Conservation (phyloP, 1,140 invertebrate genomes). For the Orius insidiosus region DNA sequence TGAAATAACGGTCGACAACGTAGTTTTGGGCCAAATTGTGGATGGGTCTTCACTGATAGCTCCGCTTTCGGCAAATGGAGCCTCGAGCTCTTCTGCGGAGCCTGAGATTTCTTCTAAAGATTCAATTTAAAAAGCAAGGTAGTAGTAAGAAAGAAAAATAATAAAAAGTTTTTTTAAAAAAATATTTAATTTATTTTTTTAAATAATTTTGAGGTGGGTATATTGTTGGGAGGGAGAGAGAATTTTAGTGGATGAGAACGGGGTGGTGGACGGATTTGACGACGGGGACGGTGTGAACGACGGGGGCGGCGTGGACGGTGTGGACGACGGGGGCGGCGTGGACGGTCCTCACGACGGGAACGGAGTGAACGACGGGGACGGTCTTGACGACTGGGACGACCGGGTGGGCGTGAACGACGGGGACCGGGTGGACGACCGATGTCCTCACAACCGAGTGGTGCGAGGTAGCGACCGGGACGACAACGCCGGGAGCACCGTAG, state of each 20-base stretch:
- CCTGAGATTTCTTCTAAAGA: too few species aligned
- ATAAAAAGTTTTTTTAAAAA: too few species aligned
- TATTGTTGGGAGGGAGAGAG: not conserved
- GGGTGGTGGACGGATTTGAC: slow-evolving; percentile 24
- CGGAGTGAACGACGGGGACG: slow-evolving; percentile 18
- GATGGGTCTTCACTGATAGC: too few species aligned
- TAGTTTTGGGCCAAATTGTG: too few species aligned
- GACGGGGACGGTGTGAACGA: slow-evolving; percentile 22
- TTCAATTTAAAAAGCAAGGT: too few species aligned
- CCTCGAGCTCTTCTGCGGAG: too few species aligned
- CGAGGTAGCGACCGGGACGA: slow-evolving; percentile 18
- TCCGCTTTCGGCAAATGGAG: too few species aligned
- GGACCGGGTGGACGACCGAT: slow-evolving; percentile 18
- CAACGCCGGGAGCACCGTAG: slow-evolving; percentile 26
- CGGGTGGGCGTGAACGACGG: slow-evolving; percentile 26
- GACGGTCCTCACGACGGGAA: slow-evolving; percentile 7
- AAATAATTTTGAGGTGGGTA: not conserved
- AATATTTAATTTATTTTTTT: too few species aligned
- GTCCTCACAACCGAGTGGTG: slow-evolving; percentile 15
- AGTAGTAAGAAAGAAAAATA: too few species aligned
- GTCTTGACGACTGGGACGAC: slow-evolving; percentile 20
- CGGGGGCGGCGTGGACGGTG: slow-evolving; percentile 29
- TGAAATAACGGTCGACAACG: too few species aligned
- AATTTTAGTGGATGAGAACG: slow-evolving; percentile 19
- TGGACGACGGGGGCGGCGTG: slow-evolving; percentile 25